phyloP scores from a whole-genome alignment of 2,888 invertebrate species.

The Lasioglossum marginatum region DNA sequence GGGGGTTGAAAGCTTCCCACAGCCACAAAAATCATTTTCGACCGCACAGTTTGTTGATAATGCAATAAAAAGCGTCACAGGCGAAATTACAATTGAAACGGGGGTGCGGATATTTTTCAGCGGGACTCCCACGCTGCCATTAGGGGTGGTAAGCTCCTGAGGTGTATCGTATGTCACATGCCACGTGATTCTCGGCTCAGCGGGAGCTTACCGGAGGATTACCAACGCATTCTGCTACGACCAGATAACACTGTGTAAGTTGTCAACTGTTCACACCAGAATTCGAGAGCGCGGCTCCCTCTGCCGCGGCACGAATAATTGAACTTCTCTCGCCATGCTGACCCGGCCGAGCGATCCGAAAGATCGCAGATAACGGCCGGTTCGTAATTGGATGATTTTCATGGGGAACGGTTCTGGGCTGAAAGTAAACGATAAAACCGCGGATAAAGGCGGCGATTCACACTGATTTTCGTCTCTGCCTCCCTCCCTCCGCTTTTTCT shows the following conservation, averaged over 20 bases:
- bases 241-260: constrained; percentile 83
- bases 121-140: constrained; percentile 44
- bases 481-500: constrained; percentile 3
- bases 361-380: constrained; percentile 76
- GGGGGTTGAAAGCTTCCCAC: not conserved
- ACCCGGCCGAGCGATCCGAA: constrained; percentile 46
- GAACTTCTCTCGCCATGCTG: constrained; percentile 57
- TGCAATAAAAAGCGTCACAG: not conserved
- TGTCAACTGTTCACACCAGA: constrained; percentile 80
- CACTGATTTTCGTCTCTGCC: constrained; percentile 46
- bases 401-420: constrained; percentile 78
- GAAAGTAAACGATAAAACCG: constrained; percentile 72
- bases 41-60: not conserved
- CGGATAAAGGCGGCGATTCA: constrained; percentile 61
- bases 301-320: constrained; percentile 68
- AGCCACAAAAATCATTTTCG: not conserved
- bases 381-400: constrained; percentile 83
- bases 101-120: constrained; percentile 22
- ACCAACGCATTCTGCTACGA: constrained; percentile 81
- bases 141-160: constrained; percentile 64
- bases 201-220: constrained; percentile 81
- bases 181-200: constrained; percentile 78
- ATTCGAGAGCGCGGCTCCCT: constrained; percentile 65
- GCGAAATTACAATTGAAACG: not conserved
- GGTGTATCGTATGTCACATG: constrained; percentile 80